Evolutionary conservation across 1,140 invertebrate genomes (phyloP).

Genomic region (Drosophila repleta): DNA sequence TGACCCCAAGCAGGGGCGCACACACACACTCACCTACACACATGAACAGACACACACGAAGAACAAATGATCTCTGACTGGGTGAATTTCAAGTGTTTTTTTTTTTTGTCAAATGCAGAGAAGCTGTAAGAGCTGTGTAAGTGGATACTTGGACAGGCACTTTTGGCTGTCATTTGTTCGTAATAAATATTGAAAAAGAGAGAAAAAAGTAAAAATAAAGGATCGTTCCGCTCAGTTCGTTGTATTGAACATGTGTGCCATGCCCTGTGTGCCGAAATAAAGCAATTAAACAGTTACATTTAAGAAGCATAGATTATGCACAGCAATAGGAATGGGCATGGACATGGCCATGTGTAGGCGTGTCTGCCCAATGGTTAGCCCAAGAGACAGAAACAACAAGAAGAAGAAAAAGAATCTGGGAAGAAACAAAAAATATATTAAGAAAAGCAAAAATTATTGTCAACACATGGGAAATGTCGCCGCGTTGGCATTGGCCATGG

Average conservation of each 20-base stretch:
- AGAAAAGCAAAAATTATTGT: constrained; percentile 55
- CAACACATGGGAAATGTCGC: constrained; percentile 64
- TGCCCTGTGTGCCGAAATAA: constrained; percentile 44
- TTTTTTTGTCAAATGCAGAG: constrained; percentile 18
- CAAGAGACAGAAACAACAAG: constrained; percentile 13
- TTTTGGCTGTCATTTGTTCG: constrained; percentile 68
- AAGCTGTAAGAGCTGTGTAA: constrained; percentile 43
- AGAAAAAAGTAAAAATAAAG: constrained; percentile 25
- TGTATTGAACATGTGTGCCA: constrained; percentile 32
- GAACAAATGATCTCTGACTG: constrained; percentile 48
- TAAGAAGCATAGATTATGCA: background rate
- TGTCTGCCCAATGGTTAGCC: constrained; percentile 28
- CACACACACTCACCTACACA: constrained; percentile 2
- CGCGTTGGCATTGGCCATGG: constrained; percentile 49
- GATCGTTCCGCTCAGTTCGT: constrained; percentile 39
- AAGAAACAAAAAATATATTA: constrained; percentile 12
- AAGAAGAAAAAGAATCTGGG: background rate
- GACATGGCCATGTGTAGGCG: constrained; percentile 22
- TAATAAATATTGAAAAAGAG: constrained; percentile 60
- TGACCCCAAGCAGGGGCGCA: background rate
- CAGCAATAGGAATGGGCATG: background rate
- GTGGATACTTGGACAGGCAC: constrained; percentile 65
- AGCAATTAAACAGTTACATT: constrained; percentile 59
- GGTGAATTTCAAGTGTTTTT: constrained; percentile 31
- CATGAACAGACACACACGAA: background rate